Conservation (phyloP, 2,797 vertebrate species). For the Liparis tanakae region DNA sequence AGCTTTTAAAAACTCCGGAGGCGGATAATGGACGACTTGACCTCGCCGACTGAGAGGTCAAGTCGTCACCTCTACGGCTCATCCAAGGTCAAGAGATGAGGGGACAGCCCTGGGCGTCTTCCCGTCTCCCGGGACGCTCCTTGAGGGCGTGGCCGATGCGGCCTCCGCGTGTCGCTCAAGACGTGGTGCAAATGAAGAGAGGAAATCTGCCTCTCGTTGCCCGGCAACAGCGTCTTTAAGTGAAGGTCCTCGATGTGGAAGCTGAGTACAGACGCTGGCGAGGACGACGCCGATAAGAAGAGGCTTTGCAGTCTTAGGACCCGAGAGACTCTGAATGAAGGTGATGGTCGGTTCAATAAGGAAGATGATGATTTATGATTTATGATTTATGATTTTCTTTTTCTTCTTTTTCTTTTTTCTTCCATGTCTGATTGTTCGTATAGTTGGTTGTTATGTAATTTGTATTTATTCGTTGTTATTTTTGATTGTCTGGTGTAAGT, state of each 20-base stretch:
- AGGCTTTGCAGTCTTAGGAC: no score
- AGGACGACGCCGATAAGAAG: no score
- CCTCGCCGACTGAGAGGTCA: no score
- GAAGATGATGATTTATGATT: no score
- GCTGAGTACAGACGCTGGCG: background rate
- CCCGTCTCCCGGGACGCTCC: constrained; percentile 20
- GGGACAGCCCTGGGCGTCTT: constrained; percentile 7
- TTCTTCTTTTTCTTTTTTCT: no score
- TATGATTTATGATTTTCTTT: no score
- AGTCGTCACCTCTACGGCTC: constrained; percentile 52
- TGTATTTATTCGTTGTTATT: no score
- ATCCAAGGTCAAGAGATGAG: constrained; percentile 62
- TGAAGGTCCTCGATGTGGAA: constrained; percentile 10
- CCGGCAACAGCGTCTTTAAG: constrained; percentile 4
- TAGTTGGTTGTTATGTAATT: no score
- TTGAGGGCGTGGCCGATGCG: constrained; percentile 30
- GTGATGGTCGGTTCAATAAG: no score
- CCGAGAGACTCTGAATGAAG: no score
- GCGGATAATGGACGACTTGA: constrained; percentile 42
- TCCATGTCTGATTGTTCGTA: no score
- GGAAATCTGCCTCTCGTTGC: constrained; percentile 5
- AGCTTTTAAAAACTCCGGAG: constrained; percentile 53
- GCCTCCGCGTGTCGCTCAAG: constrained; percentile 29
- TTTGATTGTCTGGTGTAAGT: no score
- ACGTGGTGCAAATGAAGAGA: constrained; percentile 3